phyloP scores from a whole-genome alignment of 1,140 invertebrate genomes.

The Lordiphosa mommai region DNA sequence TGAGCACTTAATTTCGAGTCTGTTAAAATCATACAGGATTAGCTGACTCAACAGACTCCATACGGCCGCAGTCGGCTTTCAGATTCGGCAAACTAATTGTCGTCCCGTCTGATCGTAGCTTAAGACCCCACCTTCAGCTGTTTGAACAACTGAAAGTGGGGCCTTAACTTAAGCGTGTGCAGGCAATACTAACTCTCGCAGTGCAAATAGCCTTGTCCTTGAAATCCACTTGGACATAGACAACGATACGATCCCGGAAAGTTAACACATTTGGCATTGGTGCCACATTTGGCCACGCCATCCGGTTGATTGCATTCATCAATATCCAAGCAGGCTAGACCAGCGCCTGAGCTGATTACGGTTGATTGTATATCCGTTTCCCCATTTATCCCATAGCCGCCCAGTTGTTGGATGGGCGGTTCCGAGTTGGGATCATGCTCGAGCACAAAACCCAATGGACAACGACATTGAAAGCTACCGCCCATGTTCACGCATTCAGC shows the following conservation, averaged over 20 bases:
- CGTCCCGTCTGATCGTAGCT: background rate
- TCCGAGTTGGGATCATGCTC: slow-evolving; percentile 66
- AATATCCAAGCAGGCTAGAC: slow-evolving; percentile 82
- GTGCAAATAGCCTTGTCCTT: slow-evolving; percentile 91
- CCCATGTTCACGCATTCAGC: slow-evolving; percentile 88
- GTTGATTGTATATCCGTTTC: slow-evolving; percentile 30
- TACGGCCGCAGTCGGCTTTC: too few relatives aligned
- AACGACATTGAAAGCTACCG: slow-evolving; percentile 88
- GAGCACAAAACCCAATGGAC: slow-evolving; percentile 84
- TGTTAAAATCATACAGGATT: too few relatives aligned
- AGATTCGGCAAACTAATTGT: too few relatives aligned
- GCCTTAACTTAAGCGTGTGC: slow-evolving; percentile 14
- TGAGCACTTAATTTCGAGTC: too few relatives aligned
- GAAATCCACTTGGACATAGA: slow-evolving; percentile 91
- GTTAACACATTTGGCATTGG: slow-evolving; percentile 95
- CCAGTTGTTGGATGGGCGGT: slow-evolving; percentile 36
- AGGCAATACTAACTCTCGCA: slow-evolving; percentile 90
- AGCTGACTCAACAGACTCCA: too few relatives aligned
- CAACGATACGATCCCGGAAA: slow-evolving; percentile 95
- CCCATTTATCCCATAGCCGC: slow-evolving; percentile 48
- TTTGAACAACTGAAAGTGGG: background rate
- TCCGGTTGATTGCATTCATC: slow-evolving; percentile 87
- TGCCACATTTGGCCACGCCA: slow-evolving; percentile 85
- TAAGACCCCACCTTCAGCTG: background rate
- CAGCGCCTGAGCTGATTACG: slow-evolving; percentile 48